Percentiles rank a stretch among this genome's conserved stretches.
Conservation (phyloP, 1,140 invertebrate genomes). For the Brachionus rubens region DNA sequence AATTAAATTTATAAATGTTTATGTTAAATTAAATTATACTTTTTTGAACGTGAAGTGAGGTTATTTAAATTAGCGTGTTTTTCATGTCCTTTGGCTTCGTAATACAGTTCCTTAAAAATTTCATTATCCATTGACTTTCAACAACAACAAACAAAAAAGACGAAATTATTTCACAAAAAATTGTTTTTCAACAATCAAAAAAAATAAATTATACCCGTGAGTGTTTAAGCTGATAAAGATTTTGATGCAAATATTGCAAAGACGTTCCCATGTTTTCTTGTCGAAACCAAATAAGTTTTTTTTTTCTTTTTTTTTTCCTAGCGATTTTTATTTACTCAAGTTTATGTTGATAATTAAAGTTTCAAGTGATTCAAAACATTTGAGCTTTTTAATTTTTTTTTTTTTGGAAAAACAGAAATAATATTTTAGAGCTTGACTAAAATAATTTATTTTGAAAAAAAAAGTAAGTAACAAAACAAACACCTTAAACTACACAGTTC, state of each 20-base stretch:
- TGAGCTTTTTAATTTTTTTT: no score
- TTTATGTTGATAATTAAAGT: neutral
- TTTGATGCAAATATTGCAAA: conserved; percentile 45
- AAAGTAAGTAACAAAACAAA: no score
- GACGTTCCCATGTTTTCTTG: conserved; percentile 28
- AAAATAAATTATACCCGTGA: neutral
- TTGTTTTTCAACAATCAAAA: no score
- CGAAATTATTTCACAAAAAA: neutral
- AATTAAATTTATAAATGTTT: neutral
- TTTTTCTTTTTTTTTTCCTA: no score
- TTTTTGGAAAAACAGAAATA: no score
- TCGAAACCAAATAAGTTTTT: neutral
- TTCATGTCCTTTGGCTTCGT: conserved; percentile 32
- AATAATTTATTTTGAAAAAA: no score
- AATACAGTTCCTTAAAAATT: conserved; percentile 23
- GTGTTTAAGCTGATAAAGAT: conserved; percentile 34
- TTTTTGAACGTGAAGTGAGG: conserved; percentile 21
- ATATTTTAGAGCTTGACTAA: no score
- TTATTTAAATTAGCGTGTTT: conserved; percentile 19
- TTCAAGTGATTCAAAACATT: conserved; percentile 11
- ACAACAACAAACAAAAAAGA: neutral
- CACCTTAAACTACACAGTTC: no score
- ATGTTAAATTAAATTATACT: neutral
- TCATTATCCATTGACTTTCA: conserved; percentile 9
- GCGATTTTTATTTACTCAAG: conserved; percentile 1